Conservation (phyloP, 37 sponge, comb jelly and placozoan genomes). For the Cladorhizidae sp. region DNA sequence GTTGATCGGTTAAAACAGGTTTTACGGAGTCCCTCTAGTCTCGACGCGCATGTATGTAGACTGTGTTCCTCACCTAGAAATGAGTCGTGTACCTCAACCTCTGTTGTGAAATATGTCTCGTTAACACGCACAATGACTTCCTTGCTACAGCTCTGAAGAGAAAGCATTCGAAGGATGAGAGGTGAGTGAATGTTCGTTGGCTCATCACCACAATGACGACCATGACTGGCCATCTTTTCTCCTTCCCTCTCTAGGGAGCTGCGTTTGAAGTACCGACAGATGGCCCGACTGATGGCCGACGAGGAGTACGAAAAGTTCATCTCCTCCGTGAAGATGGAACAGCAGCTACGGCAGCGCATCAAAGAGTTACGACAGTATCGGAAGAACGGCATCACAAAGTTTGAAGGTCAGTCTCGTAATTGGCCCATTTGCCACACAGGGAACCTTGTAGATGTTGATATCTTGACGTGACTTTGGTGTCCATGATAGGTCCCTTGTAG, state of each 20-base stretch:
- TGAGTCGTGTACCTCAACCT: too few relatives aligned
- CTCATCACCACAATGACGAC: not conserved
- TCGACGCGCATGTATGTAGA: too few relatives aligned
- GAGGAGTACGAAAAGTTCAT: slow-evolving; percentile 71
- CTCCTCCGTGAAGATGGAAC: slow-evolving; percentile 70
- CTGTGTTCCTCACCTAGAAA: too few relatives aligned
- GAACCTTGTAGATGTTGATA: too few relatives aligned
- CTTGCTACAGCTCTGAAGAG: slow-evolving; percentile 48
- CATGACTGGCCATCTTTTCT: not conserved
- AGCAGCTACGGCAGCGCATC: slow-evolving; percentile 64
- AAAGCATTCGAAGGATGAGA: slow-evolving; percentile 64
- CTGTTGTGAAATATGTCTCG: too few relatives aligned
- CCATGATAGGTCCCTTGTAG: too few relatives aligned
- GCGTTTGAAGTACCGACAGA: slow-evolving; percentile 42
- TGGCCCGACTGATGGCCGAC: slow-evolving; percentile 62
- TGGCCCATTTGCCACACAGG: too few relatives aligned
- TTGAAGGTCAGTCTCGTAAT: slow-evolving; percentile 63
- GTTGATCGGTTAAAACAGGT: too few relatives aligned
- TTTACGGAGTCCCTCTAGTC: too few relatives aligned
- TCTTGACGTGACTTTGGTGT: too few relatives aligned
- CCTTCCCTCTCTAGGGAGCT: slow-evolving; percentile 43
- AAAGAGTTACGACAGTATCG: slow-evolving; percentile 55
- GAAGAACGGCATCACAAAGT: slow-evolving; percentile 70
- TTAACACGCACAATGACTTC: too few relatives aligned
- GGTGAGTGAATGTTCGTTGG: slow-evolving; percentile 16